phyloP scores from a whole-genome alignment of 2,888 invertebrate genomes.

The Caenorhabditis panamensis region DNA sequence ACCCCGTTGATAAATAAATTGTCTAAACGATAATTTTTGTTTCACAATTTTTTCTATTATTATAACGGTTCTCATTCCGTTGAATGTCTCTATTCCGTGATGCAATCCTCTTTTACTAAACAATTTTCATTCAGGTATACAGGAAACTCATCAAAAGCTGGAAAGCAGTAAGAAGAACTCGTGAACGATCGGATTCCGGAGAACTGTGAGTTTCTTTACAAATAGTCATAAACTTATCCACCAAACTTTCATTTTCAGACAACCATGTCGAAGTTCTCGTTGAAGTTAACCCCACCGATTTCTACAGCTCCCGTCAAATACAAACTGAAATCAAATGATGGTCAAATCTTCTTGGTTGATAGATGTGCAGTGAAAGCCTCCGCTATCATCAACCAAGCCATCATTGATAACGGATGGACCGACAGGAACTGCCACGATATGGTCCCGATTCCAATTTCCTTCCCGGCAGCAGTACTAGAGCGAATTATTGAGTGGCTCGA shows the following conservation, averaged over 20 bases:
- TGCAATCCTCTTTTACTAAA: no score
- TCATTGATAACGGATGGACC: conserved; percentile 15
- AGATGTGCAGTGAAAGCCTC: conserved; percentile 9
- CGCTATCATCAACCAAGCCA: conserved; percentile 5
- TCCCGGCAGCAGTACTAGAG: background rate
- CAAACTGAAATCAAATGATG: conserved; percentile 31
- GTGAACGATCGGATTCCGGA: no score
- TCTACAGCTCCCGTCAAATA: background rate
- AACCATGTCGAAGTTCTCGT: background rate
- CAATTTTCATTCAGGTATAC: no score
- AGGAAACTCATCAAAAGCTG: no score
- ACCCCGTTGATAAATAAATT: background rate
- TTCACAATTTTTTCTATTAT: background rate
- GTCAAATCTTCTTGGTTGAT: conserved; percentile 12
- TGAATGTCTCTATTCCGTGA: background rate
- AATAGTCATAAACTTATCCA: no score
- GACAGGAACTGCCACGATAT: conserved; percentile 7
- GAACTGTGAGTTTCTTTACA: no score
- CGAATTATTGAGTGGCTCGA: conserved; percentile 14
- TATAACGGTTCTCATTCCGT: background rate
- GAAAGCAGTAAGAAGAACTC: no score
- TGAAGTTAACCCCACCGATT: background rate
- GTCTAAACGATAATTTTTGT: background rate
- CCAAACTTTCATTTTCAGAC: background rate
- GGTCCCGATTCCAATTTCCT: conserved; percentile 14